A percentile compares a stretch with the other conserved stretches of the same genome.
phyloP scores from a whole-genome alignment of 2,797 vertebrate species.

The Meda fulgida region DNA sequence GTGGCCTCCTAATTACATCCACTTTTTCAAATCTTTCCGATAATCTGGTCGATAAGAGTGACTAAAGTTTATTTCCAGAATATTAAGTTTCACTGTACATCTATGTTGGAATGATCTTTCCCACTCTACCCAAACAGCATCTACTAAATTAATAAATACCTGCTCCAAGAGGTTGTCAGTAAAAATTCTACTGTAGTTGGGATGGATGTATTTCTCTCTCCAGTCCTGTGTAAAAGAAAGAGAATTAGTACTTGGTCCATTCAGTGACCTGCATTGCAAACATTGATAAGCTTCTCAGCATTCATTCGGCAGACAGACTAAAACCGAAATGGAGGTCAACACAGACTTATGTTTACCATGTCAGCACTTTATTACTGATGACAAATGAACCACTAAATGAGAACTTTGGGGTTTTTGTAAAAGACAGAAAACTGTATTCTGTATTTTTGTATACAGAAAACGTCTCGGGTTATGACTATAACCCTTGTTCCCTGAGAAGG shows the following conservation, averaged over 20 bases:
- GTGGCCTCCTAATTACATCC: not conserved
- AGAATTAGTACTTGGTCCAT: slow-evolving; percentile 47
- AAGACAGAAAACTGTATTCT: too few species aligned
- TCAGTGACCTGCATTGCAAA: slow-evolving; percentile 65
- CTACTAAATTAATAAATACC: slow-evolving; percentile 70
- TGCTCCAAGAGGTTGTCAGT: slow-evolving; percentile 91
- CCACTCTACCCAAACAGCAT: not conserved
- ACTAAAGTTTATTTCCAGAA: not conserved
- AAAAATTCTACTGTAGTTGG: slow-evolving; percentile 93
- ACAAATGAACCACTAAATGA: not conserved
- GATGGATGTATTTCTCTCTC: slow-evolving; percentile 95
- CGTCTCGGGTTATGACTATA: too few species aligned
- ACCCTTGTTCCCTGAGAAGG: too few species aligned
- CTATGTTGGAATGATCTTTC: not conserved
- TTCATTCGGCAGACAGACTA: slow-evolving; percentile 41
- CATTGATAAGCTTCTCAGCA: slow-evolving; percentile 56
- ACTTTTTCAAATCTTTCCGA: not conserved
- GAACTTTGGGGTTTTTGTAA: not conserved
- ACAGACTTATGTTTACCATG: slow-evolving; percentile 16
- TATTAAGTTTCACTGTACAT: not conserved
- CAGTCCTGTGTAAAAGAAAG: slow-evolving; percentile 85
- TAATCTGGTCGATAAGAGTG: not conserved
- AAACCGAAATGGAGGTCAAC: slow-evolving; percentile 29
- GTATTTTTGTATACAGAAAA: slow-evolving; percentile 46
- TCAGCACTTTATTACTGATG: slow-evolving; percentile 4